Percentiles rank a stretch among this genome's conserved stretches.
Conservation (phyloP, 2,888 invertebrate species). For the Pyrocoelia pectoralis region DNA sequence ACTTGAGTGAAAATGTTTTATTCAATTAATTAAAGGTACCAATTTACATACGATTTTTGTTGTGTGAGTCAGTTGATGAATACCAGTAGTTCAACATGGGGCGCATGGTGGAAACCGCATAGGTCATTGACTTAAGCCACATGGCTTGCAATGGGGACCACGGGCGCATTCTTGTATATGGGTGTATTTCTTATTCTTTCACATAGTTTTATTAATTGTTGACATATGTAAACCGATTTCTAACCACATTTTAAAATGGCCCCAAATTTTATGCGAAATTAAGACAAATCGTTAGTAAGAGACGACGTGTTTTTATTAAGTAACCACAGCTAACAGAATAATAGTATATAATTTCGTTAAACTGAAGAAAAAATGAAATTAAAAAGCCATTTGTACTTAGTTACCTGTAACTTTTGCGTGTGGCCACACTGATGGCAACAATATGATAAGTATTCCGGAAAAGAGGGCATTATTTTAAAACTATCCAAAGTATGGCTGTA, state of each 20-base stretch:
- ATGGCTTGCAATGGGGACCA: slow-evolving; percentile 44
- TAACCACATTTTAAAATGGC: no score
- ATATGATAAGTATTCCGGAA: slow-evolving; percentile 67
- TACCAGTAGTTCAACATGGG: slow-evolving; percentile 33
- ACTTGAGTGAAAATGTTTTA: not conserved
- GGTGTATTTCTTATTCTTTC: not conserved
- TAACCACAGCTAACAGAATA: not conserved
- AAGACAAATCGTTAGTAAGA: no score
- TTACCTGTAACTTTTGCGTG: slow-evolving; percentile 67
- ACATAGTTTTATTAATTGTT: not conserved
- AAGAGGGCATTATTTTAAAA: slow-evolving; percentile 61
- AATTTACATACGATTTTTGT: not conserved
- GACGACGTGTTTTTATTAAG: no score
- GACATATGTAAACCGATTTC: not conserved
- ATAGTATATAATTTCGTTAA: not conserved
- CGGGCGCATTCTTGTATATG: slow-evolving; percentile 46
- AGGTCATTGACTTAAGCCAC: slow-evolving; percentile 50
- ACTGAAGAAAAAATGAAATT: not conserved
- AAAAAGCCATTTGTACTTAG: not conserved
- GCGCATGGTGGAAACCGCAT: slow-evolving; percentile 35
- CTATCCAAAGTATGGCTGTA: slow-evolving; percentile 57
- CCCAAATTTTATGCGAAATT: no score
- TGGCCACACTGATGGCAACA: slow-evolving; percentile 69
- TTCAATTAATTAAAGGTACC: not conserved
- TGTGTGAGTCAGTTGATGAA: slow-evolving; percentile 20